Evolutionary conservation across 2,113 vertebrate species (phyloP).

Genomic region (Tetrax tetrax): DNA sequence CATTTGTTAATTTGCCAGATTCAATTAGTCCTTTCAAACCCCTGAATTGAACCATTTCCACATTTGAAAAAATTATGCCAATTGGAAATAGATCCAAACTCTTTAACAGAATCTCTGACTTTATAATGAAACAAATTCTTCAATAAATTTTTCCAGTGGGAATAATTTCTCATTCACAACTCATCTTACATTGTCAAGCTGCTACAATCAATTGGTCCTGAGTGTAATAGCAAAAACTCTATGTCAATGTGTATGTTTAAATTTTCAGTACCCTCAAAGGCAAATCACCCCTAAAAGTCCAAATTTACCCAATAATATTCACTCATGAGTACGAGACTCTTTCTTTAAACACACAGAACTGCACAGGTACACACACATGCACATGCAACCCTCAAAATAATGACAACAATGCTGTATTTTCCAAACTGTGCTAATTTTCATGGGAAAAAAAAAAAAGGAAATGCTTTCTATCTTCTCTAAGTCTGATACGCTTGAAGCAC

Average conservation of each 20-base stretch:
- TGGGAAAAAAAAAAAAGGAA: background rate
- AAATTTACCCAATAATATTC: background rate
- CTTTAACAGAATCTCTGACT: background rate
- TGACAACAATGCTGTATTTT: background rate
- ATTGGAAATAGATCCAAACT: background rate
- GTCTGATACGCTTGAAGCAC: background rate
- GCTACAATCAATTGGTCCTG: background rate
- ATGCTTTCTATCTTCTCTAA: background rate
- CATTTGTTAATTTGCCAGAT: no score
- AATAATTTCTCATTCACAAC: background rate
- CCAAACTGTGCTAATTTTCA: background rate
- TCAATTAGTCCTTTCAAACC: no score
- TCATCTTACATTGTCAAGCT: background rate
- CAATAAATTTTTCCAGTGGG: background rate
- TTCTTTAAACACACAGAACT: background rate
- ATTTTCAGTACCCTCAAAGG: background rate
- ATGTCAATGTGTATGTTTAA: background rate
- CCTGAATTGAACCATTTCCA: background rate
- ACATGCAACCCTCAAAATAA: background rate
- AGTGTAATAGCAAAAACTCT: background rate
- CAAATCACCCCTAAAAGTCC: background rate
- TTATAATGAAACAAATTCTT: background rate
- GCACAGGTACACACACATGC: background rate
- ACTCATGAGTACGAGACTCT: rapidly evolving
- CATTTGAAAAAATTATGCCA: background rate